Evolutionary conservation across 2,888 invertebrate genomes (phyloP).

Genomic region (Acrocyrtus sp.): DNA sequence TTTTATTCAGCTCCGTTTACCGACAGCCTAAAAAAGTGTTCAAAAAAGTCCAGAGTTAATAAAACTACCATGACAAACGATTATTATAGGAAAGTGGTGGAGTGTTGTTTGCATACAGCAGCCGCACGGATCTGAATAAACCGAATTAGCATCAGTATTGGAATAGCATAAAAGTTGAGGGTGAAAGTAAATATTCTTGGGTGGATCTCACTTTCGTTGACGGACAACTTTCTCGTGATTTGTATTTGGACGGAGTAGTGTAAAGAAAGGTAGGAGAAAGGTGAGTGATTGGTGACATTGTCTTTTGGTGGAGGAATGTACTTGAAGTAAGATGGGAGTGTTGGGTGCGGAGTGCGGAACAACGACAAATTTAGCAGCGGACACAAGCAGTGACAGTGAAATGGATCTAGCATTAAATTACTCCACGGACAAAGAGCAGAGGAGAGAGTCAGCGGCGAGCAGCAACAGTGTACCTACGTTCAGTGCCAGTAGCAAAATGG

Average conservation of each 20-base stretch:
- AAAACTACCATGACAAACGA: no score
- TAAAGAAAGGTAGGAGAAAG: neutral
- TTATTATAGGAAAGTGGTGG: no score
- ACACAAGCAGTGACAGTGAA: neutral
- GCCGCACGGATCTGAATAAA: no score
- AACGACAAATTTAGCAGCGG: conserved; percentile 9
- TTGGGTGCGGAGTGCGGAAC: conserved; percentile 24
- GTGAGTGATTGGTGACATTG: neutral
- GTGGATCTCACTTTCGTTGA: no score
- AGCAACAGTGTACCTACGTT: conserved; percentile 26
- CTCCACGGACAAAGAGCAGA: conserved; percentile 28
- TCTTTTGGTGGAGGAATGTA: neutral
- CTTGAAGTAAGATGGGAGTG: conserved; percentile 34
- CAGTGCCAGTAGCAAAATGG: conserved; percentile 44
- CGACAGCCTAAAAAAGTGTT: no score
- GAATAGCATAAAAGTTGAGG: neutral
- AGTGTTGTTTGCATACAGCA: no score
- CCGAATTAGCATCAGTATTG: conserved; percentile 24
- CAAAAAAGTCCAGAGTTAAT: no score
- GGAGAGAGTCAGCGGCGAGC: conserved; percentile 14
- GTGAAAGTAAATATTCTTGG: no score
- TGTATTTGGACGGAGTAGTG: no score
- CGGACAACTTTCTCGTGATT: no score
- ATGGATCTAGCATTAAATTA: conserved; percentile 46
- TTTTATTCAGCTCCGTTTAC: no score